A percentile compares a stretch with the other conserved stretches of the same genome.
Evolutionary conservation across 2,113 vertebrate species (phyloP).

Genomic region (Mungos mungo): DNA sequence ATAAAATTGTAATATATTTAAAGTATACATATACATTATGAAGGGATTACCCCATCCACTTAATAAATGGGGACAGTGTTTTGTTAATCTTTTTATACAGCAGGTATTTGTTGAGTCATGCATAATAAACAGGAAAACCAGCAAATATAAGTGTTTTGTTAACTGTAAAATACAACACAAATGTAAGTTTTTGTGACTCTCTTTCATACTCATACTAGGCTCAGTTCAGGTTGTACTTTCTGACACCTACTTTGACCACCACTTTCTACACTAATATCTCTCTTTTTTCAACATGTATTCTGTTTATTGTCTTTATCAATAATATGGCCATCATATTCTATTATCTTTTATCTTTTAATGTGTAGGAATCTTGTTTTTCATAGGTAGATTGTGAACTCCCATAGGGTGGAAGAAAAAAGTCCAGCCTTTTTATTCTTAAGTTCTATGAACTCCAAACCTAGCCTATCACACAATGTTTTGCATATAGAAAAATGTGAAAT

Average conservation of each 20-base stretch:
- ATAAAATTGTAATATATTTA: neutral
- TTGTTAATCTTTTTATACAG: conserved; percentile 22
- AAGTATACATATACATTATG: neutral
- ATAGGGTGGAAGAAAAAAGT: neutral
- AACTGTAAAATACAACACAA: conserved; percentile 1
- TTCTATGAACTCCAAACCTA: neutral
- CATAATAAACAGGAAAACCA: neutral
- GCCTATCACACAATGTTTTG: neutral
- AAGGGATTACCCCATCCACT: neutral
- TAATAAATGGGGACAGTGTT: neutral
- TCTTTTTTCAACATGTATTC: conserved; percentile 28
- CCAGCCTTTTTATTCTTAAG: neutral
- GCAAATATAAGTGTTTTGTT: conserved; percentile 33
- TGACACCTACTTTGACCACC: neutral
- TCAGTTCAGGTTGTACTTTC: neutral
- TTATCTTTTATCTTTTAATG: neutral
- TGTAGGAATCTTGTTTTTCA: neutral
- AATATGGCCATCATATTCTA: neutral
- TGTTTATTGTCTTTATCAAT: neutral
- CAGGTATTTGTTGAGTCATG: neutral
- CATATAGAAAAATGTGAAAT: neutral
- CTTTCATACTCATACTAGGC: neutral
- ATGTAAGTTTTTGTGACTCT: neutral
- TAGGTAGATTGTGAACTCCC: neutral
- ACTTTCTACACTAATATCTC: neutral